Base-by-base conservation (phyloP, 2,888 invertebrate genomes). In the Alcis repandata region DNA sequence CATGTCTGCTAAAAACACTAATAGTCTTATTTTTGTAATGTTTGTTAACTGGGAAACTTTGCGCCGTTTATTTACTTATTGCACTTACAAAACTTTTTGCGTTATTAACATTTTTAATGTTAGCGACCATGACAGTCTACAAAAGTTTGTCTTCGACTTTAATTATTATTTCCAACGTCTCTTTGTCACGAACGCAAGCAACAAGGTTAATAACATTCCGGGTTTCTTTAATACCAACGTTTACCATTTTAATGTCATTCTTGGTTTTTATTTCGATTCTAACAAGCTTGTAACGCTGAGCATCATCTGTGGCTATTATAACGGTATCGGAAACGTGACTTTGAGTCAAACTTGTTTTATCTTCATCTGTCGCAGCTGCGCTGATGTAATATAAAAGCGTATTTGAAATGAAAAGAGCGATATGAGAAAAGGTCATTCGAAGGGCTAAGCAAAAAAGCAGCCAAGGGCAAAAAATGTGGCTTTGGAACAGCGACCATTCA, bases 401-500 rank as follows among this genome's bases (percentile, higher is more conserved):
- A 65, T 63, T 65, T 64, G 51, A 68, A 36, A 58, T 59, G 67
- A 69, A 70, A 57, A 53, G 59, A 32, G 59, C 41, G 46, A 53
- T 63, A 46, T 45, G 22, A 46, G 49, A 75, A 69, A 72, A 77
- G 78, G 79, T 75, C 77, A 72, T 33, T 9, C 20, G 33, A 43
- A 56, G 43, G 45, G 45, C 56, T 56, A 41, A 56, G 33, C 54
- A 43, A 56, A 56, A 43, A 17, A 22, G 54, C 54, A 19, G 53
- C 6, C 11, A 32, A 41, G 76, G 22, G 51, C 60, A 74, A 70
- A 74, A 78, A 76, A 56, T 67, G 48, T 59, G 36, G 60, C 77
- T 78, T 76, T 82, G 82, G 82, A 79, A 80, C 86, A 20, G 84
- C 84, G 79, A 84, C 85, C 90, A 91, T 92, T 91, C 89, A 91